These are phyloP conservation scores for Toxotes lorentzi DNA, from an alignment of 2,797 vertebrate species.

Conservation along the genomic window DNA sequence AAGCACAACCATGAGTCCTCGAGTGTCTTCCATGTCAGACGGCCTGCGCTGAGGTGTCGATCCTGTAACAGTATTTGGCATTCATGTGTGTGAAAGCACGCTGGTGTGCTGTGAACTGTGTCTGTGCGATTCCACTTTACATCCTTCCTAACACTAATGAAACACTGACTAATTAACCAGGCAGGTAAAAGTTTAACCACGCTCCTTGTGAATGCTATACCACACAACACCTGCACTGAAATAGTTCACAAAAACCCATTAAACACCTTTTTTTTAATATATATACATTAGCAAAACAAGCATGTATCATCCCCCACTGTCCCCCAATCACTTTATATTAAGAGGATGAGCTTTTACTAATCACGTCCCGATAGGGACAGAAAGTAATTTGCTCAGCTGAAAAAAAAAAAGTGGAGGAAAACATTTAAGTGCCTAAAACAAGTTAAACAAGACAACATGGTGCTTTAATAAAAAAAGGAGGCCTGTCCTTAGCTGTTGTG, in stretches of 20 bases:
- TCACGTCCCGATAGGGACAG: neutral
- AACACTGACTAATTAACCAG: constrained; percentile 84
- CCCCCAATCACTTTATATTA: neutral
- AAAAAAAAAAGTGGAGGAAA: neutral
- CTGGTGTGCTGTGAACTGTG: constrained; percentile 65
- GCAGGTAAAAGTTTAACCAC: constrained; percentile 83
- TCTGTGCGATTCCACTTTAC: constrained; percentile 69
- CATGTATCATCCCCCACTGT: neutral
- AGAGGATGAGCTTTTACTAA: neutral
- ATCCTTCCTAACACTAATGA: constrained; percentile 73
- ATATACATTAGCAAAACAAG: constrained; percentile 1
- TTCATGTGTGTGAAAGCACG: constrained; percentile 53
- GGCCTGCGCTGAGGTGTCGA: constrained; percentile 28
- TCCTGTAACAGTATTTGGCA: constrained; percentile 32
- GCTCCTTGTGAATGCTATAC: constrained; percentile 48
- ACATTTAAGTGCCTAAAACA: neutral
- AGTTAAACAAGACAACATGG: neutral
- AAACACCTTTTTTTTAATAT: neutral
- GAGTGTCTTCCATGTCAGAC: constrained; percentile 68
- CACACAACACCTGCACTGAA: constrained; percentile 20
- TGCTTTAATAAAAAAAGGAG: neutral
- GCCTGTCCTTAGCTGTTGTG: neutral
- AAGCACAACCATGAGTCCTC: constrained; percentile 50
- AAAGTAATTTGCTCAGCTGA: neutral
- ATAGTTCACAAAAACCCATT: neutral